These are phyloP conservation scores for Holothuria scabra DNA, from an alignment of 53 echinoderm and acorn worm genomes.

Conservation along the genomic window DNA sequence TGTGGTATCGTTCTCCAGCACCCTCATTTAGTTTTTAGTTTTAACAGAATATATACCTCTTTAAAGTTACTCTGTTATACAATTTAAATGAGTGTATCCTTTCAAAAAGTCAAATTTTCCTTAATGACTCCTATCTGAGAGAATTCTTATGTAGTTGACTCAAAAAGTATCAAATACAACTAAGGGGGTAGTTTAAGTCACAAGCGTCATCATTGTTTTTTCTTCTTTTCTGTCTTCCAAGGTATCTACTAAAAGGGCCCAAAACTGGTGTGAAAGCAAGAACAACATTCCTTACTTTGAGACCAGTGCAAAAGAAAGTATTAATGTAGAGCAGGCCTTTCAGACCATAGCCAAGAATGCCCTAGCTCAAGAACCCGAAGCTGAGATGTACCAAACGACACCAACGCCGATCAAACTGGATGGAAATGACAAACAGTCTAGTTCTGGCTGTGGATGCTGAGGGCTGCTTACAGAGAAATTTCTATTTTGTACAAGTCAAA, in stretches of 20 bases:
- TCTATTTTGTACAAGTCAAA: conserved; percentile 28
- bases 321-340: conserved; percentile 99
- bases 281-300: conserved; percentile 99
- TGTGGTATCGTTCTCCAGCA: too few relatives aligned
- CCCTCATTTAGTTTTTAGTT: too few relatives aligned
- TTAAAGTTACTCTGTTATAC: too few relatives aligned
- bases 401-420: conserved; percentile 93
- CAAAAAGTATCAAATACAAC: too few relatives aligned
- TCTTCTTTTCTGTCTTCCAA: neutral
- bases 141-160: too few relatives aligned
- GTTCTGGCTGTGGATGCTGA: conserved; percentile 87
- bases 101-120: too few relatives aligned
- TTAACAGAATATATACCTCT: too few relatives aligned
- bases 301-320: conserved; percentile 99
- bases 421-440: conserved; percentile 81
- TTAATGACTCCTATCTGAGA: too few relatives aligned
- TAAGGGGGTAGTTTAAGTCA: too few relatives aligned
- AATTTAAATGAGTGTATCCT: too few relatives aligned
- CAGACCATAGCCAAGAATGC: conserved; percentile 99
- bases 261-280: conserved; percentile 99
- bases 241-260: conserved; percentile 97
- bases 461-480: neutral
- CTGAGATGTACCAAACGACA: conserved; percentile 88
- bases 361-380: conserved; percentile 96
- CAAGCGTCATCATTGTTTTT: too few relatives aligned